Evolutionary conservation across 1,140 invertebrate species (phyloP), one percentile per base, ranked within the genome.

Genomic region (Drosophila guanche): DNA sequence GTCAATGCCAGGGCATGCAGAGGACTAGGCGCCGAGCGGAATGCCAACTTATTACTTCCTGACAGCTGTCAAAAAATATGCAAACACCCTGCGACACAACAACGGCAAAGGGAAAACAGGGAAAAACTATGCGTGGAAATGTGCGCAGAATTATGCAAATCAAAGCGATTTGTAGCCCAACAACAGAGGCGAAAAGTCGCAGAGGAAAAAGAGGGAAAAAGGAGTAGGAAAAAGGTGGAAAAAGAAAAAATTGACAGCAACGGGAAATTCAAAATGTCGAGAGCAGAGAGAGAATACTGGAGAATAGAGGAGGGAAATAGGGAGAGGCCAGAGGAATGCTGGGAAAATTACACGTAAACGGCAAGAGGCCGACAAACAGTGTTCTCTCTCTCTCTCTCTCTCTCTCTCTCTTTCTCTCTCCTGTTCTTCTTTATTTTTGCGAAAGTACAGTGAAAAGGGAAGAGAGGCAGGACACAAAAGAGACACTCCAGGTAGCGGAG

Each of bases 51-150:
- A 89, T 89, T 89, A 89, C 85, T 89, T 89, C 85, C 85, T 89
- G 85, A 89, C 85, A 89, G 85, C 85, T 89, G 85, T 89, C 85
- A 88, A 89, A 89, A 88, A 89, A 85, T 89, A 85, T 78, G 85
- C 84, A 85, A 89, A 89, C 85, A 88, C 48, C 76, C 66, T 4
- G 4, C 33, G 10, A 37, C 3, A 59, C 59, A 48, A 56, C 56
- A 53, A 63, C 42, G 52, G 42, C 46, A 3, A 54, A 45, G 25
- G 37, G 14, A n/a, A 53, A 27, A 16, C n/a, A 54, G 57, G 52
- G 65, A 16, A 65, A 75, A 85, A 85, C 80, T 85, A 85, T 85
- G 77, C 81, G 81, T 86, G 77, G 83, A 77, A 81, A 79, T 81
- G 76, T 88, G 75, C 83, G 70, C 83, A 88, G 84, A 79, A 89